These are phyloP conservation scores for Ceraclea dissimilis DNA, from an alignment of 2,888 invertebrate species.

Conservation along the genomic window DNA sequence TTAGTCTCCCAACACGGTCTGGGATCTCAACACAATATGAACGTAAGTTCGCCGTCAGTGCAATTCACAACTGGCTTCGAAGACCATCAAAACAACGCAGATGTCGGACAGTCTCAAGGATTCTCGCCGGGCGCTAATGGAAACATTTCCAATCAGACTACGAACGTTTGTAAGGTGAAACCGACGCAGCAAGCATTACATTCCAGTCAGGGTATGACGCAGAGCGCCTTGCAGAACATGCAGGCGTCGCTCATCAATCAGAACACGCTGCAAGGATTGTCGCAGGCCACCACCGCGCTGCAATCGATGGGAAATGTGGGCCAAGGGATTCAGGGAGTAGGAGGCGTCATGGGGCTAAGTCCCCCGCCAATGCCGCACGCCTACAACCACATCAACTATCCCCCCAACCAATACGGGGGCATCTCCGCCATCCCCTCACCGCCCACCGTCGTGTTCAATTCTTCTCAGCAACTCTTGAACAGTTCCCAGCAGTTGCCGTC, in stretches of 20 bases:
- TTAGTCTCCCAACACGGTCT: constrained; percentile 22
- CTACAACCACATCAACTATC: constrained; percentile 64
- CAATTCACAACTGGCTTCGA: constrained; percentile 27
- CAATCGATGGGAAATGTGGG: constrained; percentile 35
- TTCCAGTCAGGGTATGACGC: constrained; percentile 29
- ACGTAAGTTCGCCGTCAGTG: constrained; percentile 27
- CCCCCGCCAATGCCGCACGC: constrained; percentile 57
- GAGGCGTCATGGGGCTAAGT: constrained; percentile 34
- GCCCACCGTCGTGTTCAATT: constrained; percentile 73
- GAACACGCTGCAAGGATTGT: constrained; percentile 30
- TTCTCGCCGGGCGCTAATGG: constrained; percentile 22
- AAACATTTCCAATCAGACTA: constrained; percentile 29
- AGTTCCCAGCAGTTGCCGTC: constrained; percentile 55
- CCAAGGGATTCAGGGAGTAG: constrained; percentile 23
- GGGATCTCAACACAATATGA: constrained; percentile 30
- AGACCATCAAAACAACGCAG: constrained; percentile 36
- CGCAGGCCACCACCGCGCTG: constrained; percentile 37
- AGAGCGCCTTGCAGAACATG: constrained; percentile 34
- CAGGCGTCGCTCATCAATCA: constrained; percentile 34
- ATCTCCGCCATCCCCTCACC: constrained; percentile 84
- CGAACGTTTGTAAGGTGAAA: constrained; percentile 77
- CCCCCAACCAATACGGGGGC: constrained; percentile 66
- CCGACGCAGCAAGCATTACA: constrained; percentile 68
- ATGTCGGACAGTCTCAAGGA: constrained; percentile 28
- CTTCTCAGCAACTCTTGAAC: constrained; percentile 54